These are phyloP conservation scores for Cryptocheilus praepositus DNA, from an alignment of 2,888 invertebrate species.

Conservation along the genomic window DNA sequence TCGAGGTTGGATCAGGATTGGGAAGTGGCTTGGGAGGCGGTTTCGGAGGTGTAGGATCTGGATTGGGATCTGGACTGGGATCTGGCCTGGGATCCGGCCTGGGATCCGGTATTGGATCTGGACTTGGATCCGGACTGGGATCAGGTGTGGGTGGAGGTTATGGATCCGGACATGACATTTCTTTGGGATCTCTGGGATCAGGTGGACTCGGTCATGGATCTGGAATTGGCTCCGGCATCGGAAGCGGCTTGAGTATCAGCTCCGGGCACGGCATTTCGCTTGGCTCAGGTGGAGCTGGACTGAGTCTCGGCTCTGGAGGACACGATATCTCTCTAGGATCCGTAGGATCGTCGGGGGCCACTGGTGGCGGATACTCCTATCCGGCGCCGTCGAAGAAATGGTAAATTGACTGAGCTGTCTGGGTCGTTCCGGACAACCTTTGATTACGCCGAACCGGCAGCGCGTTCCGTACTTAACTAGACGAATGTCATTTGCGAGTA, in stretches of 20 bases:
- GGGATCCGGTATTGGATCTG: not conserved
- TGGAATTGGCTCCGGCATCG: not conserved
- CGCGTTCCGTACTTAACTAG: not conserved
- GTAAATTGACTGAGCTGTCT: constrained; percentile 26
- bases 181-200: too few relatives aligned
- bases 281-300: not conserved
- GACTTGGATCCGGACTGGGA: not conserved
- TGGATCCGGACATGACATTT: too few relatives aligned
- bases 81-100: not conserved
- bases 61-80: constrained; percentile 7
- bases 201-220: too few relatives aligned
- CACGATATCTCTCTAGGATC: not conserved
- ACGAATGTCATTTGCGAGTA: constrained; percentile 21
- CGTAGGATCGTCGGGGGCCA: not conserved
- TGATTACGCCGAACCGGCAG: not conserved
- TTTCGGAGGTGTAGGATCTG: constrained; percentile 9
- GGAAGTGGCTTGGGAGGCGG: not conserved
- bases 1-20: constrained; percentile 22
- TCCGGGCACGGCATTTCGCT: not conserved
- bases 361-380: constrained; percentile 32
- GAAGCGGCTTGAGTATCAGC: constrained; percentile 7
- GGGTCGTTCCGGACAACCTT: not conserved
- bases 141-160: not conserved
- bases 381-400: constrained; percentile 40
- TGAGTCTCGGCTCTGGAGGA: not conserved